Conservation (phyloP, 2,113 vertebrate species). For the Perca schrenkii region DNA sequence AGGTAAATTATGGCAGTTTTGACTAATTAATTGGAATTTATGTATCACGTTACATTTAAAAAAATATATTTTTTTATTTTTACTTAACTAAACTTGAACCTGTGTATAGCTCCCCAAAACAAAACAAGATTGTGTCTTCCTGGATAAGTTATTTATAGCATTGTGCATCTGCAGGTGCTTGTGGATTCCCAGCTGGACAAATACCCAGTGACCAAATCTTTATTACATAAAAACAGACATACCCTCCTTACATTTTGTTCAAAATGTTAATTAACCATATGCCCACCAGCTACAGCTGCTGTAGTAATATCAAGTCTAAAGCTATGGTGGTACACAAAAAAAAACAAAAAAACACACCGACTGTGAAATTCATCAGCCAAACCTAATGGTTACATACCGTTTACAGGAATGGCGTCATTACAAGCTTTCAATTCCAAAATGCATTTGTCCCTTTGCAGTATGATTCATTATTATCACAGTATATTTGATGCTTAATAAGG, state of each 20-base stretch:
- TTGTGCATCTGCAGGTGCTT: not conserved
- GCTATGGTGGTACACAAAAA: constrained; percentile 11
- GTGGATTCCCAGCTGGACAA: not conserved
- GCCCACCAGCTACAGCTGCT: constrained; percentile 11
- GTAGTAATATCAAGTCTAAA: constrained; percentile 11
- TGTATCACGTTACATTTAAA: no score
- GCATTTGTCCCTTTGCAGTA: not conserved
- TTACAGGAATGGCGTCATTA: constrained; percentile 93
- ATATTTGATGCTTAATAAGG: not conserved
- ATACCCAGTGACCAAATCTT: constrained; percentile 8
- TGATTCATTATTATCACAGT: not conserved
- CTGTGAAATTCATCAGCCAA: constrained; percentile 88
- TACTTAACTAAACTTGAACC: no score
- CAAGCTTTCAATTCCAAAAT: constrained; percentile 80
- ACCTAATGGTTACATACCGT: constrained; percentile 88
- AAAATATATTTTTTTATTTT: no score
- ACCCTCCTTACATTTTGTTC: not conserved
- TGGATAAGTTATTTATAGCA: not conserved
- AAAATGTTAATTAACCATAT: not conserved
- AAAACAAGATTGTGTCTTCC: not conserved
- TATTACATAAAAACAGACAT: constrained; percentile 50
- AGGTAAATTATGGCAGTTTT: not conserved
- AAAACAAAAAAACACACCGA: constrained; percentile 60
- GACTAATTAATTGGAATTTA: not conserved
- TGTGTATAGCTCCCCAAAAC: no score